Evolutionary conservation across 2,113 vertebrate species (phyloP), one percentile per base, ranked within the genome.

Genomic region (Rhagologus leucostigma): DNA sequence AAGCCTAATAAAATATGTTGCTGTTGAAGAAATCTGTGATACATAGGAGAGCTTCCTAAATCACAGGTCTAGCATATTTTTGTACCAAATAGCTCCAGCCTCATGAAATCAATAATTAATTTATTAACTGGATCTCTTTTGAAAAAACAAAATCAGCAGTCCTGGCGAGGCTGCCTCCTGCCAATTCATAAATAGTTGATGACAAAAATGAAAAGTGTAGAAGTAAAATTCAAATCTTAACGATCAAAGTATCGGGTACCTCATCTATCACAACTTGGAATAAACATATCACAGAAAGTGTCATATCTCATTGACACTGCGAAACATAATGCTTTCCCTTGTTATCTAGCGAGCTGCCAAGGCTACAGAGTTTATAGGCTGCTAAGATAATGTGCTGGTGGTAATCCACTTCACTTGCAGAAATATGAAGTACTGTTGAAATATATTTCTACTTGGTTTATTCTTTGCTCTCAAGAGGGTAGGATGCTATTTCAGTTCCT

Each of bases 361-460:
- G 41, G 56, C 69, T 71, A 71, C 46, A 74, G 64, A 95, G 86
- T 97, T 96, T 97, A 94, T 96, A 95, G 95, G 74, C 82, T 96
- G 84, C 93, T 71, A 82, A 92, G 79, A 90, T 89, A 96, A 96
- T 87, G 64, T 84, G 91, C 74, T 96, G 83, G 82, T 89, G 93
- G 67, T 91, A 96, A 96, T 96, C 76, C 83, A 89, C 79, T 98
- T 97, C 82, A 96, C 73, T 81, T 92, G 93, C 52, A 97, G 93
- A 95, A 97, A 93, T 96, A 95, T 95, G 91, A 97, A 97, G 89
- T 94, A 91, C 46, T 91, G 46, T 62, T 95, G 94, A 95, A 93
- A 95, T 92, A 80, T 96, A 93, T 98, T 97, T 96, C 79, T 95
- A 77, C 75, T 92, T 92, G 81, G 79, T 89, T 97, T 97, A 89